phyloP scores from a whole-genome alignment of 1,140 invertebrate genomes.

The Ceratina calcarata region DNA sequence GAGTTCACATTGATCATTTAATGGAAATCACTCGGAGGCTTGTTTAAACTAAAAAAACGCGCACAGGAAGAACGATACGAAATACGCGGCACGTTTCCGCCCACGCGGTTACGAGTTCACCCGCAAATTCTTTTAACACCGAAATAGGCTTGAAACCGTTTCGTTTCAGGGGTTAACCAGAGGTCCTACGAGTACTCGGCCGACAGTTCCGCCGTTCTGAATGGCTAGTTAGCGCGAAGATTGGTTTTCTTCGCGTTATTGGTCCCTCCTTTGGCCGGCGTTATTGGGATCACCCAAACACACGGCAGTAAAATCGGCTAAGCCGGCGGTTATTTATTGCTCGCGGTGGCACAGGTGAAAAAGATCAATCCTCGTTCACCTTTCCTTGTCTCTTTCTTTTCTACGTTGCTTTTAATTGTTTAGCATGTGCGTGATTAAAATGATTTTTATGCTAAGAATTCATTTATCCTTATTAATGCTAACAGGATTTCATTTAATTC shows the following conservation, averaged over 20 bases:
- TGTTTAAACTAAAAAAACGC: neutral
- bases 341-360: constrained; percentile 79
- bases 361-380: constrained; percentile 62
- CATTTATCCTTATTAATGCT: no score
- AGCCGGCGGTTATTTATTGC: constrained; percentile 81
- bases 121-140: constrained; percentile 62
- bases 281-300: constrained; percentile 77
- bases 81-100: constrained; percentile 36
- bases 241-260: constrained; percentile 76
- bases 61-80: neutral
- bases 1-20: no score
- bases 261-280: constrained; percentile 67
- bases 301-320: constrained; percentile 79
- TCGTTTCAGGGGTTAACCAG: constrained; percentile 79
- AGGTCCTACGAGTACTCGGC: constrained; percentile 71
- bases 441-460: neutral
- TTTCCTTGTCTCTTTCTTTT: neutral
- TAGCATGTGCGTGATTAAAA: neutral
- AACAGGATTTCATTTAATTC: no score
- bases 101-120: constrained; percentile 53
- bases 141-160: constrained; percentile 65
- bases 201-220: constrained; percentile 70
- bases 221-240: constrained; percentile 79
- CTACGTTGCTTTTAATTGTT: neutral
- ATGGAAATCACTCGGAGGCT: neutral